phyloP scores from a whole-genome alignment of 1,140 invertebrate genomes.

The Dinothrombium tinctorium region DNA sequence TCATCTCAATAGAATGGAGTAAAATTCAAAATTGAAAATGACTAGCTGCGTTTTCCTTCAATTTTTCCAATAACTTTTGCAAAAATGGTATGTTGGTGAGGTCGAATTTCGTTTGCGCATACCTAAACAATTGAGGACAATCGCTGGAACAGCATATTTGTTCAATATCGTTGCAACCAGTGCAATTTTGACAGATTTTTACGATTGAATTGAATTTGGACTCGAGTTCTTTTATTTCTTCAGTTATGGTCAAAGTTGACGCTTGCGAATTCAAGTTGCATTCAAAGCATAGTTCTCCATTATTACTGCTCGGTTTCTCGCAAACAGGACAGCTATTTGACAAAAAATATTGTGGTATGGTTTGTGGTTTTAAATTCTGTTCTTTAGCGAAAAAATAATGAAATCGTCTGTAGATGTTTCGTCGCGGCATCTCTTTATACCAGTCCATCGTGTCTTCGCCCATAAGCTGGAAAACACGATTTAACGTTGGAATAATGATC shows the following conservation, averaged over 20 bases:
- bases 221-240: neutral
- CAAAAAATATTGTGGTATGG: constrained; percentile 8
- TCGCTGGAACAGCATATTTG: constrained; percentile 44
- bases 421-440: constrained; percentile 28
- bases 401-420: neutral
- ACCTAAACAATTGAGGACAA: constrained; percentile 42
- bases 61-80: neutral
- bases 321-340: constrained; percentile 4
- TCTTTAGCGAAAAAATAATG: constrained; percentile 4
- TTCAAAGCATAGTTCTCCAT: neutral
- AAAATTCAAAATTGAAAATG: no score
- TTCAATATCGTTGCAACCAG: constrained; percentile 26
- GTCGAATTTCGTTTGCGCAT: constrained; percentile 15
- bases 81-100: neutral
- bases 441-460: constrained; percentile 56
- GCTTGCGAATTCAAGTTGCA: neutral
- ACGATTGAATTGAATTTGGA: constrained; percentile 15
- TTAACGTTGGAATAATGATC: constrained; percentile 69
- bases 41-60: no score
- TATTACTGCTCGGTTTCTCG: neutral
- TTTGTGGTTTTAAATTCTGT: neutral
- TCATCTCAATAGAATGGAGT: no score
- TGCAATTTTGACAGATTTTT: constrained; percentile 46
- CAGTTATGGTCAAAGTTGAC: neutral
- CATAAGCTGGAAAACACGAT: constrained; percentile 40